Evolutionary conservation across 2,113 vertebrate genomes (phyloP).

Genomic region (Lepidothrix coronata): DNA sequence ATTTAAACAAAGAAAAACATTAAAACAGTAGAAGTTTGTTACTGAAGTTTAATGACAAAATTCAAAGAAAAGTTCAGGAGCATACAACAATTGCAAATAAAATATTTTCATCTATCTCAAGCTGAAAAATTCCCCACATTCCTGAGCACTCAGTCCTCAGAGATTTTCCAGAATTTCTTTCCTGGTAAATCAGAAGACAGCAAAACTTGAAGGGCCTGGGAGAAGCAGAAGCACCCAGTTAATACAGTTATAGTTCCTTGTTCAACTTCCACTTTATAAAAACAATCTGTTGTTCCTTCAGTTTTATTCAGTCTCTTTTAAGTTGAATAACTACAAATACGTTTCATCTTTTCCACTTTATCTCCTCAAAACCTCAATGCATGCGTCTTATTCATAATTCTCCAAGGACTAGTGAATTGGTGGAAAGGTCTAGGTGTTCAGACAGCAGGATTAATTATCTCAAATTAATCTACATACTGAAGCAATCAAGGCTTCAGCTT

Average conservation of each 20-base stretch:
- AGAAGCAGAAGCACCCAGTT: neutral
- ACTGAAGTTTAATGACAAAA: neutral
- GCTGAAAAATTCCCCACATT: neutral
- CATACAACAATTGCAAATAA: neutral
- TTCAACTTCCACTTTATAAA: neutral
- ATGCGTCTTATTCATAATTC: neutral
- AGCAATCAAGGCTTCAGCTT: neutral
- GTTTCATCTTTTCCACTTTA: neutral
- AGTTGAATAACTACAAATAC: neutral
- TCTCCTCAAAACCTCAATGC: neutral
- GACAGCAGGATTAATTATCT: neutral
- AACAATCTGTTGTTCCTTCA: neutral
- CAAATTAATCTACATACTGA: neutral
- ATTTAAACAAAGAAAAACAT: neutral
- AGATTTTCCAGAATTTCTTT: neutral
- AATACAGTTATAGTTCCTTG: neutral
- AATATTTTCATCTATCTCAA: neutral
- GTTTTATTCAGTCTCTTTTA: neutral
- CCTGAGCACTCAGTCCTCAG: neutral
- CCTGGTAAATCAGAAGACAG: neutral
- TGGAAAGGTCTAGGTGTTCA: neutral
- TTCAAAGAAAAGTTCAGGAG: neutral
- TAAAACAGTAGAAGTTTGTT: neutral
- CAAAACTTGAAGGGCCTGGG: neutral
- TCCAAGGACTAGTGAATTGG: neutral